Evolutionary conservation across 2,113 vertebrate species (phyloP).

Genomic region (Polypterus bichir): DNA sequence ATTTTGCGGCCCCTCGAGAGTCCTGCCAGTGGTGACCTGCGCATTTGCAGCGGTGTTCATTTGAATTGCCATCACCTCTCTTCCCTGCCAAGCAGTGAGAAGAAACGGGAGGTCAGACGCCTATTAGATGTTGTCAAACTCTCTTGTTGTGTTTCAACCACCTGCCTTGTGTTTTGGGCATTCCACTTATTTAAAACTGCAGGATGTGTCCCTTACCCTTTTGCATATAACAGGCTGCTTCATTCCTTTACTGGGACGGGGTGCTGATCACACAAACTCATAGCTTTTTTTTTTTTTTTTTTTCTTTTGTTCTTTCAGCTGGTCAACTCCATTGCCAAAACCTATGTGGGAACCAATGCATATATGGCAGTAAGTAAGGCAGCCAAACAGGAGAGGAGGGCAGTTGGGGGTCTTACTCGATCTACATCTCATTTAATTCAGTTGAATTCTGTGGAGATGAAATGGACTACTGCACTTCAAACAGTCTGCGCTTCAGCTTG

Average conservation of each 20-base stretch:
- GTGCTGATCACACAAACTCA: too few species aligned
- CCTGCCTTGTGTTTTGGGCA: neutral
- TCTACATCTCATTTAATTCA: too few species aligned
- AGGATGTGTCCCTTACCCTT: neutral
- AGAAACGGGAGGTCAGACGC: conserved; percentile 41
- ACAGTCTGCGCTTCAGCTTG: too few species aligned
- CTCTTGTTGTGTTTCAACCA: conserved; percentile 38
- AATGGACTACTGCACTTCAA: too few species aligned
- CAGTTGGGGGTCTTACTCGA: too few species aligned
- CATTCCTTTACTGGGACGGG: too few species aligned
- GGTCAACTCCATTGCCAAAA: conserved; percentile 98
- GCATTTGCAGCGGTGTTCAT: conserved; percentile 33
- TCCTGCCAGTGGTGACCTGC: conserved; percentile 51
- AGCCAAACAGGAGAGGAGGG: conserved; percentile 17
- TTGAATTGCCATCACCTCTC: conserved; percentile 43
- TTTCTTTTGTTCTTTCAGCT: conserved; percentile 63
- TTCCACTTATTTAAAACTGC: neutral
- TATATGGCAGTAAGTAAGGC: conserved; percentile 93
- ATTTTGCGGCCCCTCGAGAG: conserved; percentile 70
- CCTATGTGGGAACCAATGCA: conserved; percentile 95
- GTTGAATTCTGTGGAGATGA: too few species aligned
- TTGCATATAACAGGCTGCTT: neutral
- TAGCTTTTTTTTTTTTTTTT: conserved; percentile 6
- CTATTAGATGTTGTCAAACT: conserved; percentile 22
- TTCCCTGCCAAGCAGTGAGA: conserved; percentile 35